Percentiles rank a stretch among this genome's conserved stretches.
phyloP scores from a whole-genome alignment of 2,888 invertebrate genomes.

The Macrosoma leucophasiata region DNA sequence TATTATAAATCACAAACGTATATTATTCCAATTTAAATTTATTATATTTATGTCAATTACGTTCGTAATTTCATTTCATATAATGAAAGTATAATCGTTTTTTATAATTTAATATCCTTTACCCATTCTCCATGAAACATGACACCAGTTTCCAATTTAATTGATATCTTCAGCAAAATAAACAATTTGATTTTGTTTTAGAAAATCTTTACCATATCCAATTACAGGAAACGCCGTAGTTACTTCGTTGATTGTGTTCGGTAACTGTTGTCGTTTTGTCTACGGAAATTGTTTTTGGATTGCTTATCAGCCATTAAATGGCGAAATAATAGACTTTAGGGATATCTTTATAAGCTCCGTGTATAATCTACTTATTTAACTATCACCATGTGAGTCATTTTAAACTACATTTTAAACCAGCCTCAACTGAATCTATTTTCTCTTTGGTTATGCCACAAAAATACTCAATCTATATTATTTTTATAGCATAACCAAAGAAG shows the following conservation, averaged over 20 bases:
- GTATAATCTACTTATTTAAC: conserved; percentile 1
- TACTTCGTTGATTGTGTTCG: conserved; percentile 5
- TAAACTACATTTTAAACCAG: not conserved
- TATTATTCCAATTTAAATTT: no score
- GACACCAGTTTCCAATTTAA: conserved; percentile 9
- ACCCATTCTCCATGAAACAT: not conserved
- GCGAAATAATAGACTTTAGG: conserved; percentile 7
- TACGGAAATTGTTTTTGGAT: conserved; percentile 7
- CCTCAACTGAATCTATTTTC: no score
- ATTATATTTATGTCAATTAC: no score
- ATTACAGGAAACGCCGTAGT: conserved; percentile 8
- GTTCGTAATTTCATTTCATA: no score
- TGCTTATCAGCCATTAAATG: conserved; percentile 7
- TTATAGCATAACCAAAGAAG: not conserved
- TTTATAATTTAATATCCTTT: conserved; percentile 5
- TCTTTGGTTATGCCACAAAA: not conserved
- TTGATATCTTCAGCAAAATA: conserved; percentile 10
- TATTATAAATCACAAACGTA: no score
- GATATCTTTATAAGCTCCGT: conserved; percentile 2
- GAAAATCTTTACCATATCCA: conserved; percentile 11
- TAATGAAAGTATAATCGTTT: conserved; percentile 39
- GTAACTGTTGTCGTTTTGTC: conserved; percentile 6
- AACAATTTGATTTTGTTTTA: conserved; percentile 4
- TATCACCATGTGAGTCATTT: not conserved
- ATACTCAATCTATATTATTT: not conserved